Evolutionary conservation across 2,113 vertebrate genomes (phyloP), one percentile per base, ranked within the genome.

Genomic region (Dermatemys mawii): DNA sequence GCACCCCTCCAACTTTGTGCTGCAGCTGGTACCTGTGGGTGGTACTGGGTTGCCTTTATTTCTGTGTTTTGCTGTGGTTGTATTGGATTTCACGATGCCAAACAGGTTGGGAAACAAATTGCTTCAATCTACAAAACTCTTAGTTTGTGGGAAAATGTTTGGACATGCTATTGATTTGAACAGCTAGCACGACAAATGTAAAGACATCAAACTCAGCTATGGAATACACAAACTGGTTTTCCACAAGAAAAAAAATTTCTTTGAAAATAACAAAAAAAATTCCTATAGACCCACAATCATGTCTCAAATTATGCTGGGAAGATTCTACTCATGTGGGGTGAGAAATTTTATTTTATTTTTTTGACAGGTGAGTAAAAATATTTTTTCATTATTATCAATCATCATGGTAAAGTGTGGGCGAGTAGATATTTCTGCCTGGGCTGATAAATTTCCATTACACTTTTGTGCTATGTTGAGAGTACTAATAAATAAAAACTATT

Each of bases 401-500:
- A 97, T 92, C 0, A 0, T 44, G 46, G 80, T 94, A 95, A 94
- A 95, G 81, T 84, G 88, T 93, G 78, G 83, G 83, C 87, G 88
- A 96, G 92, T 84, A 94, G 88, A 49, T 96, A 96, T 96, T 97
- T 97, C 94, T 97, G 88, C 63, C 84, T 80, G 75, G 41, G 83
- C 90, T 96, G 97, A 95, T 97, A 96, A 96, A 97, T 97, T 96
- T 96, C 88, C 53, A 5, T 96, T 93, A 96, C 95, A 92, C 84
- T 95, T 96, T 96, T 96, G 97, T 94, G 90, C 94, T 92, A 89
- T 90, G 53, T 93, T 96, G 93, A 95, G 93, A 95, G 94, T 97
- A 96, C 94, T 95, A 97, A 97, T 97, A 97, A 97, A 97, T 97
- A 96, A 97, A 96, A 96, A 96, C 81, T 94, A 88, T 86, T 94